Evolutionary conservation across 2,113 vertebrate genomes (phyloP), one percentile per base, ranked within the genome.

Genomic region (Ptyas mucosa): DNA sequence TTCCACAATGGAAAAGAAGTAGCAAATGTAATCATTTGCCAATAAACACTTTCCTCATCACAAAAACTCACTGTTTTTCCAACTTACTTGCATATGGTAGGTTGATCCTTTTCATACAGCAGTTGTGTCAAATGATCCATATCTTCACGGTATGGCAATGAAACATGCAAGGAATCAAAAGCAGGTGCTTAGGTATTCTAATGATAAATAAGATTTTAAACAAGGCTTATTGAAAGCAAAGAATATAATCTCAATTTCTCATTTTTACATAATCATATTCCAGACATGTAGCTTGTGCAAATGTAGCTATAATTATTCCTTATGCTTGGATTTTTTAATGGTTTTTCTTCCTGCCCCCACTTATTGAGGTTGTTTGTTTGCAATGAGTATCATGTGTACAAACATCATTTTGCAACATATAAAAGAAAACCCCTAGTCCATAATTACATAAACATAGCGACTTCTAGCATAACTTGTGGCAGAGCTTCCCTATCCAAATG

Each of bases 321-420:
- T 53, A 64, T 93, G 92, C 23, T 96, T 9, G 85, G 88, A 69
- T 75, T 87, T 95, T 96, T 94, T 92, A 29, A 88, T 49, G 69
- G 87, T 93, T 93, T 2, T 88, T 89, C 88, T 88, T 6, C 3
- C 92, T 89, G 64, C 2, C 12, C 93, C 8, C 85, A 87, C 46
- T 92, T 95, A 95, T 96, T 96, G 96, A 96, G 88, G 52, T 93
- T 95, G 91, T 94, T 96, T 97, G 95, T 97, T 95, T 96, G 88
- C 93, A 95, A 88, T 89, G 96, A 92, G 90, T 88, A 92, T 90
- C 96, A 93, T 94, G 95, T 94, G 93, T 93, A 93, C 94, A 97
- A 97, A 96, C 89, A 93, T 96, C 95, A 92, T 57, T 95, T 43
- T 96, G 81, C 91, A 94, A 91, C 96, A 95, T 95, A 96, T 87